phyloP scores from a whole-genome alignment of 2,888 invertebrate species.

The Hybos culiciformis region DNA sequence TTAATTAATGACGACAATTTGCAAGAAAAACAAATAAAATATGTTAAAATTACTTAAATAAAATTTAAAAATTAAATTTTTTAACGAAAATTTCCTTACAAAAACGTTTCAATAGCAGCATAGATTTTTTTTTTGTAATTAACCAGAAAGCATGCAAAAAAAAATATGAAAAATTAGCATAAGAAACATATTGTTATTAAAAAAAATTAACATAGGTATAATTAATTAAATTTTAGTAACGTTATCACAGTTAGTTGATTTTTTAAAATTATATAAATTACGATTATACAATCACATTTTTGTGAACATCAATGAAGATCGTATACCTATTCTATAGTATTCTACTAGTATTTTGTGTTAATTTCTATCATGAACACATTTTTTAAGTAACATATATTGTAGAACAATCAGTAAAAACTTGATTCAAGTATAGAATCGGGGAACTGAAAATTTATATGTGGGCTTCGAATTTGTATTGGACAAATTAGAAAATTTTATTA shows the following conservation, averaged over 20 bases:
- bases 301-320: no score
- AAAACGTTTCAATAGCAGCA: slow-evolving; percentile 1
- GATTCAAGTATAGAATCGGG: no score
- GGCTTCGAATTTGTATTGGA: no score
- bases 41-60: neutral
- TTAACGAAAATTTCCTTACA: neutral
- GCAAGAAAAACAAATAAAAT: neutral
- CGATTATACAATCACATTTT: no score
- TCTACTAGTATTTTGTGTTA: no score
- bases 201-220: neutral
- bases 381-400: no score
- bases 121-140: neutral
- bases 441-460: no score
- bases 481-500: no score
- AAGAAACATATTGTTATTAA: neutral
- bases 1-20: no score
- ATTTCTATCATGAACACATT: no score
- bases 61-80: neutral
- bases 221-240: neutral
- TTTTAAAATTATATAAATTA: neutral
- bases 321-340: no score
- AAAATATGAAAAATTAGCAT: slow-evolving; percentile 1
- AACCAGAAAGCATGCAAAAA: slow-evolving; percentile 2
- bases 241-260: neutral
- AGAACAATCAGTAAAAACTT: no score